Percentiles rank a stretch among this genome's conserved stretches.
These are phyloP conservation scores for Parauchenoglanis punctatus DNA, from an alignment of 2,797 vertebrate species.

Conservation along the genomic window DNA sequence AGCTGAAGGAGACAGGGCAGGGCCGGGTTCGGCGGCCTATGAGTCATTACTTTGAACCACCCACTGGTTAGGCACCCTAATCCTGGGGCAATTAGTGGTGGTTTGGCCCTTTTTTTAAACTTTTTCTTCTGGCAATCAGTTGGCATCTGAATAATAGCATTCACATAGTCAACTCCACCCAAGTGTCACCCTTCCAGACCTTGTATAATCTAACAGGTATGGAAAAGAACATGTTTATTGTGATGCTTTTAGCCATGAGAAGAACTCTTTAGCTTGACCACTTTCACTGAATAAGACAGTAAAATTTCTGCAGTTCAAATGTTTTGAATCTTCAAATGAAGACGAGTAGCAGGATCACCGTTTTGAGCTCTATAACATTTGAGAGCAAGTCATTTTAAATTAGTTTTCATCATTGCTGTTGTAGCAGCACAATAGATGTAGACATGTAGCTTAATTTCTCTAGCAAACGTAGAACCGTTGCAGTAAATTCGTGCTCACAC, in stretches of 20 bases:
- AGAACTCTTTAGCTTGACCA: constrained; percentile 23
- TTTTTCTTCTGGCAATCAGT: constrained; percentile 69
- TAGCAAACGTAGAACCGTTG: neutral
- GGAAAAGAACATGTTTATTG: constrained; percentile 70
- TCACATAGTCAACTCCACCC: constrained; percentile 66
- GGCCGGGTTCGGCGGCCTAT: constrained; percentile 55
- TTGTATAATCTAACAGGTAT: constrained; percentile 66
- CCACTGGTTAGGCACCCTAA: constrained; percentile 68
- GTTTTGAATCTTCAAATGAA: neutral
- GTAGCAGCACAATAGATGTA: neutral
- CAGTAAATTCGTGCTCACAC: neutral
- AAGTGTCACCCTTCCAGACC: constrained; percentile 43
- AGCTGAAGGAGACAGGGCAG: constrained; percentile 61
- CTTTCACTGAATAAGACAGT: constrained; percentile 10
- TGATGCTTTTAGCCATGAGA: constrained; percentile 57
- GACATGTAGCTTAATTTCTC: neutral
- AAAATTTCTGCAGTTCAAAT: constrained; percentile 5
- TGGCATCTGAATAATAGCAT: constrained; percentile 68
- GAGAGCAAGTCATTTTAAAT: neutral
- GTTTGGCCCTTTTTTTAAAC: constrained; percentile 65
- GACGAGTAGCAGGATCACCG: neutral
- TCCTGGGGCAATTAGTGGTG: constrained; percentile 68
- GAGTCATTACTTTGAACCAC: constrained; percentile 74
- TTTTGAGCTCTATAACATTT: neutral
- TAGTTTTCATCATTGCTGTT: neutral